A percentile compares a stretch with the other conserved stretches of the same genome.
These are phyloP conservation scores for Melanostoma mellinum DNA, from an alignment of 2,888 invertebrate genomes.

Conservation along the genomic window DNA sequence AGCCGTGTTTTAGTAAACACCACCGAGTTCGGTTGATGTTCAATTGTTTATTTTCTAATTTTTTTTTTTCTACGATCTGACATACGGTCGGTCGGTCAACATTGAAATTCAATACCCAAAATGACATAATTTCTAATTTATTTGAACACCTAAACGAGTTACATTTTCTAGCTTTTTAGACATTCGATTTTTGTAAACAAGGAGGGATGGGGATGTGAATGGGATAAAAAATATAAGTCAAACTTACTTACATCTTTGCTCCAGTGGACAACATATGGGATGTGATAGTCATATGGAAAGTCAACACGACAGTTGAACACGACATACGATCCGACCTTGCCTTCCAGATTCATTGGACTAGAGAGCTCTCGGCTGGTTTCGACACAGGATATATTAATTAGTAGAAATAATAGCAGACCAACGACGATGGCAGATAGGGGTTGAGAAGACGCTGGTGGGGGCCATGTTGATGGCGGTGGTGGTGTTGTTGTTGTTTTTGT, in stretches of 20 bases:
- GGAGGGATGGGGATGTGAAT: not conserved
- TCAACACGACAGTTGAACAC: constrained; percentile 85
- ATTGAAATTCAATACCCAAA: constrained; percentile 64
- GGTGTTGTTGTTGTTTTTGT: constrained; percentile 33
- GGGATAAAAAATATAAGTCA: constrained; percentile 30
- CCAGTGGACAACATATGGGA: constrained; percentile 94
- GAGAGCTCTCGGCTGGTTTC: constrained; percentile 78
- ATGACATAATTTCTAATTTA: constrained; percentile 62
- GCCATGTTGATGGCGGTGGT: constrained; percentile 17
- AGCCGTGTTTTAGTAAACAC: not conserved
- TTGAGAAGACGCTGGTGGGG: constrained; percentile 34
- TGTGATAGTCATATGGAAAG: constrained; percentile 92
- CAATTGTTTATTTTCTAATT: constrained; percentile 47
- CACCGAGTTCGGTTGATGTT: constrained; percentile 11
- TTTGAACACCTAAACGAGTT: constrained; percentile 13
- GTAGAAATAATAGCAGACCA: constrained; percentile 74
- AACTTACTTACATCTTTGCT: constrained; percentile 90
- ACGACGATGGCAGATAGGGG: constrained; percentile 61
- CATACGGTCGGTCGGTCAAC: constrained; percentile 49
- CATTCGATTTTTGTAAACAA: not conserved
- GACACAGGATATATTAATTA: constrained; percentile 81
- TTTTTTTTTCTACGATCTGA: constrained; percentile 43
- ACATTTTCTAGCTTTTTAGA: not conserved
- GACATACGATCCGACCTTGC: constrained; percentile 82
- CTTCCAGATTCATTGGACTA: constrained; percentile 80